These are phyloP conservation scores for Triplophysa rosa DNA, from an alignment of 2,113 vertebrate genomes.

Conservation along the genomic window DNA sequence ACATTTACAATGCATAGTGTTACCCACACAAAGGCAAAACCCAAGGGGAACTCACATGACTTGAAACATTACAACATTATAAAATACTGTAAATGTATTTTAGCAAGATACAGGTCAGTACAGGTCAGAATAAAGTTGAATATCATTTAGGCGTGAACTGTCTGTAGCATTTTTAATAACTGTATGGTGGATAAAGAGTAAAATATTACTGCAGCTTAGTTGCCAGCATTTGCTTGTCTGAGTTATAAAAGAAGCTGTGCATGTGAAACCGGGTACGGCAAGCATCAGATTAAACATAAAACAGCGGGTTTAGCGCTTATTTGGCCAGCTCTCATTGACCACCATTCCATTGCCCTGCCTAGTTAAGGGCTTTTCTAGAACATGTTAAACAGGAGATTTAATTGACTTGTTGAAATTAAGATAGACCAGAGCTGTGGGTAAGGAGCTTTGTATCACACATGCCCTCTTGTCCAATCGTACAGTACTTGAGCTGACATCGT, in stretches of 20 bases:
- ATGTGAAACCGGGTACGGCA: slow-evolving; percentile 32
- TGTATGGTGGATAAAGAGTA: neutral
- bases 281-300: slow-evolving; percentile 29
- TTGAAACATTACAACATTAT: no score
- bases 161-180: no score
- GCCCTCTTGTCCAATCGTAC: slow-evolving; percentile 26
- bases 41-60: no score
- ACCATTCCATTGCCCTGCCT: slow-evolving; percentile 20
- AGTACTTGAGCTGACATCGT: neutral
- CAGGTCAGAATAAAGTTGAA: no score
- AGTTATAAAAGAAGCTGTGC: neutral
- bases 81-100: no score
- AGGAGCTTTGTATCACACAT: slow-evolving; percentile 38
- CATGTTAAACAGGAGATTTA: slow-evolving; percentile 1
- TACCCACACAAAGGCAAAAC: no score
- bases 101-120: no score
- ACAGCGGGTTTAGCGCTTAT: neutral
- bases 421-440: slow-evolving; percentile 42
- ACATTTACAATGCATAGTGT: no score
- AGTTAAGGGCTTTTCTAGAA: slow-evolving; percentile 33
- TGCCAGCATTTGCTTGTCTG: neutral
- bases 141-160: no score
- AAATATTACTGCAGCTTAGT: neutral
- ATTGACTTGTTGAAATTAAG: slow-evolving; percentile 46
- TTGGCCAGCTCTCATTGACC: neutral